phyloP scores from a whole-genome alignment of 2,113 vertebrate species.

The Rhabdomys dilectus region DNA sequence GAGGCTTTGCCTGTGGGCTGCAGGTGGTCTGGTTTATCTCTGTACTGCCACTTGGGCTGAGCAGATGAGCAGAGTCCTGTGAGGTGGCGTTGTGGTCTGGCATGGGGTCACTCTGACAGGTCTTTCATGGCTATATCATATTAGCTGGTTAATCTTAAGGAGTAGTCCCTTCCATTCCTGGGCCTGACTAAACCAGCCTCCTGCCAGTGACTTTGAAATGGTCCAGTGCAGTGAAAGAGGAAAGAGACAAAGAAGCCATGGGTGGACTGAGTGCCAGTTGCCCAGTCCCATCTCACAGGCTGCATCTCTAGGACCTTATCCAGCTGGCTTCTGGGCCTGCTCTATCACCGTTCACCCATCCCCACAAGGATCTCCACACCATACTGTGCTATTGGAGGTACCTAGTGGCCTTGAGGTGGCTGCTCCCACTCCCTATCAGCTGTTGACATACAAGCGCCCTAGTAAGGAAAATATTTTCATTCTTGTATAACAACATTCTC shows the following conservation, averaged over 20 bases:
- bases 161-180: neutral
- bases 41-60: neutral
- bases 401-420: conserved; percentile 89
- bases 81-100: neutral
- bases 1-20: neutral
- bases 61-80: neutral
- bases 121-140: no score
- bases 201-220: neutral
- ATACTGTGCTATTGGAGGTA: neutral
- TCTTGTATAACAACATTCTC: conserved; percentile 90
- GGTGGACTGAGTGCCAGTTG: neutral
- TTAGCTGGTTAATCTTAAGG: conserved; percentile 23
- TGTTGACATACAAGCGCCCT: conserved; percentile 94
- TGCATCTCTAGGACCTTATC: neutral
- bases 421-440: conserved; percentile 89
- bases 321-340: neutral
- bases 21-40: neutral
- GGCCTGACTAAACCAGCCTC: neutral
- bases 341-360: neutral
- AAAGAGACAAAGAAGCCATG: neutral
- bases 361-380: neutral
- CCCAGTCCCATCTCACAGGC: neutral
- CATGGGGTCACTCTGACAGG: neutral
- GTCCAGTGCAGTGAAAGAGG: neutral
- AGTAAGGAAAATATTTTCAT: conserved; percentile 96